Evolutionary conservation across 2,113 vertebrate genomes (phyloP).

Genomic region (Platycercus adscitus): DNA sequence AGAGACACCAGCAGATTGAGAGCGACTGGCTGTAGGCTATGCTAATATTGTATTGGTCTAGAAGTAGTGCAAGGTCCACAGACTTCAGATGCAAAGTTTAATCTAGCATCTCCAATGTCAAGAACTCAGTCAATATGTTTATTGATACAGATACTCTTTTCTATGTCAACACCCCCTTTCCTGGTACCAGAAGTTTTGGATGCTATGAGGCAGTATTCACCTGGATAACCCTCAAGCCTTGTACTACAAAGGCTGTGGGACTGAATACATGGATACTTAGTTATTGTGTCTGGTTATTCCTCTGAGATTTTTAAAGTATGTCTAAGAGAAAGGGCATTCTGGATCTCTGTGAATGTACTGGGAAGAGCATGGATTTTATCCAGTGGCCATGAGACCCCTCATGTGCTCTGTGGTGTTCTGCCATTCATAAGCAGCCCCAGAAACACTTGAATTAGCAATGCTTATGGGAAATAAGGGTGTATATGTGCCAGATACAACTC

Average conservation of each 20-base stretch:
- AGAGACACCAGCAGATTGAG: neutral
- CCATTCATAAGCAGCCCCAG: neutral
- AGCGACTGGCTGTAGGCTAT: neutral
- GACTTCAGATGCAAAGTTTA: neutral
- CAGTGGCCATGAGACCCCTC: neutral
- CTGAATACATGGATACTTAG: neutral
- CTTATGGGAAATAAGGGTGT: neutral
- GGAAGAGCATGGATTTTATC: neutral
- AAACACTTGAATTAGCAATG: neutral
- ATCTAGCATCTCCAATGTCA: neutral
- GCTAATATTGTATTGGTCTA: neutral
- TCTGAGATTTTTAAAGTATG: neutral
- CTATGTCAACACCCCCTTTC: neutral
- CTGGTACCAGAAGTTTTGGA: neutral
- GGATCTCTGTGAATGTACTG: neutral
- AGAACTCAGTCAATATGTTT: neutral
- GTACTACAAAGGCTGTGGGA: neutral
- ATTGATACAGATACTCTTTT: neutral
- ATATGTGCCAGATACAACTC: neutral
- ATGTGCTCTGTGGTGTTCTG: neutral
- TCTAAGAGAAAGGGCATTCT: neutral
- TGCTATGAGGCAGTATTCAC: neutral
- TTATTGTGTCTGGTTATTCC: neutral
- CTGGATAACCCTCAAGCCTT: neutral
- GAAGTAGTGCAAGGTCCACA: neutral